These are phyloP conservation scores for Remorina albescens DNA, from an alignment of 2,797 vertebrate genomes.

Conservation along the genomic window DNA sequence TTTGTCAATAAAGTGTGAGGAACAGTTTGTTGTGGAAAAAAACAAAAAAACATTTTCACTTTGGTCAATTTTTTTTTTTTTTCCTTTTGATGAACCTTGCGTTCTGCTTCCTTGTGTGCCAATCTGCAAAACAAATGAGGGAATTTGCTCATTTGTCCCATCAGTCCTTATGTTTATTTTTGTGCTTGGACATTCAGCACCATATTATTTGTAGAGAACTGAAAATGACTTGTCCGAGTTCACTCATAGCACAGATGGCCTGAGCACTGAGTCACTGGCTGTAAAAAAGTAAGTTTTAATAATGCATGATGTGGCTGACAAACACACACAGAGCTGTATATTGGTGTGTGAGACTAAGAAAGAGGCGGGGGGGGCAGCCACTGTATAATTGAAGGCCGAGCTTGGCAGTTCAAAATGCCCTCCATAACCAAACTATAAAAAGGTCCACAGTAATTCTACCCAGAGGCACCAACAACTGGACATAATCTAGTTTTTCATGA, in stretches of 20 bases:
- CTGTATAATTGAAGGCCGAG: constrained; percentile 76
- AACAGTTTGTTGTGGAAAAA: neutral
- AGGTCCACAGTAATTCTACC: constrained; percentile 72
- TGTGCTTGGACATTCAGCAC: constrained; percentile 1
- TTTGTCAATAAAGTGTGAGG: constrained; percentile 8
- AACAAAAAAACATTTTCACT: constrained; percentile 13
- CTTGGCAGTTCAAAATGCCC: constrained; percentile 72
- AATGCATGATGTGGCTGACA: constrained; percentile 1
- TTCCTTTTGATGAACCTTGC: constrained; percentile 3
- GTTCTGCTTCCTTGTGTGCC: neutral
- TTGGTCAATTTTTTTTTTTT: constrained; percentile 27
- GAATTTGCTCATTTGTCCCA: neutral
- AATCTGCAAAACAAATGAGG: neutral
- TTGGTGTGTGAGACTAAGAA: constrained; percentile 19
- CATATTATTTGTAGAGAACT: neutral
- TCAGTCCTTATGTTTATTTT: neutral
- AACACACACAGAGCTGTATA: constrained; percentile 13
- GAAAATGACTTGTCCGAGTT: constrained; percentile 30
- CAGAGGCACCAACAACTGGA: constrained; percentile 68
- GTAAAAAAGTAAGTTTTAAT: constrained; percentile 10
- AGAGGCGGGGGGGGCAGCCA: constrained; percentile 37
- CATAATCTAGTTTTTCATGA: constrained; percentile 74
- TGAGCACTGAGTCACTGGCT: constrained; percentile 25
- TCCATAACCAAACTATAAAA: constrained; percentile 73
- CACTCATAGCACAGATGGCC: constrained; percentile 52